Conservation (phyloP, 2,797 vertebrate genomes). For the Periophthalmus magnuspinnatus region DNA sequence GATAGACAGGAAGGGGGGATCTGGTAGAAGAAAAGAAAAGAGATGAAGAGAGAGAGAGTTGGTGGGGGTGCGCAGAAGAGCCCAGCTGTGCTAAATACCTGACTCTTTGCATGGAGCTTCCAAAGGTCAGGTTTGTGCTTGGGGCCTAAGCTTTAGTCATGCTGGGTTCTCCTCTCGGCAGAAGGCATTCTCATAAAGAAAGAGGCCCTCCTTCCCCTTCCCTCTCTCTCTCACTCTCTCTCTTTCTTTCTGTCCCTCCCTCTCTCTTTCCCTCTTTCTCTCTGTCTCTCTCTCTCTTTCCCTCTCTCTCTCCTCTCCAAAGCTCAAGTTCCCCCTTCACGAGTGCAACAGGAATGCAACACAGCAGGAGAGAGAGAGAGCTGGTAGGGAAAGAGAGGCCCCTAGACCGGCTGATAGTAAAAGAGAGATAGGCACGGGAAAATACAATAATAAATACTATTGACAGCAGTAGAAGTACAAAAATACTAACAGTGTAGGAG, state of each 20-base stretch:
- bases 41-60: constrained; percentile 45
- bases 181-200: constrained; percentile 84
- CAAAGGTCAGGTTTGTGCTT: constrained; percentile 76
- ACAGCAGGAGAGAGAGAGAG: constrained; percentile 74
- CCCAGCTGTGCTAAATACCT: constrained; percentile 83
- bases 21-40: constrained; percentile 71
- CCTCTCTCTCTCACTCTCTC: constrained; percentile 60
- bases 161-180: constrained; percentile 78
- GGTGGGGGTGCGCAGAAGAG: constrained; percentile 62
- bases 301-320: constrained; percentile 64
- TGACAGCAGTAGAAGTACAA: constrained; percentile 44
- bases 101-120: constrained; percentile 76
- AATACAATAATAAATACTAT: constrained; percentile 20
- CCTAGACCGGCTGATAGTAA: constrained; percentile 51
- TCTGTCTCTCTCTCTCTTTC: constrained; percentile 62
- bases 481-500: constrained; percentile 32
- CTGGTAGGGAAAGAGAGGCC: constrained; percentile 48
- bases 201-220: constrained; percentile 77
- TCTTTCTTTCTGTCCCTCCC: constrained; percentile 53
- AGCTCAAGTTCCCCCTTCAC: constrained; percentile 76
- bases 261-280: constrained; percentile 42
- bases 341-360: constrained; percentile 75
- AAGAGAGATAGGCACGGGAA: constrained; percentile 39
- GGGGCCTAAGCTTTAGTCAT: constrained; percentile 81
- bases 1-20: constrained; percentile 51